Evolutionary conservation across 1,140 invertebrate genomes (phyloP).

Genomic region (Spodoptera frugiperda): DNA sequence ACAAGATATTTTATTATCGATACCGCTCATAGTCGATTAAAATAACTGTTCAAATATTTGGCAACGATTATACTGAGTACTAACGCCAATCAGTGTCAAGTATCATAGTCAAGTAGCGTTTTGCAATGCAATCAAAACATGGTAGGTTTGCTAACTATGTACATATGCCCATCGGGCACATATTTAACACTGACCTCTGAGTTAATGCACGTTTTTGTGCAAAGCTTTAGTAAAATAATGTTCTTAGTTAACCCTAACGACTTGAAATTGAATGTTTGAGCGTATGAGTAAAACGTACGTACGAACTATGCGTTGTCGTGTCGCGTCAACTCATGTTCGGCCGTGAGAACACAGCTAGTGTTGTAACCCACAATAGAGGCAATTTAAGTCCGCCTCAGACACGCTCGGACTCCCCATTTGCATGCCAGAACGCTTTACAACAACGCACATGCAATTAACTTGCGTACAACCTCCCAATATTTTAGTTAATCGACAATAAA

Average conservation of each 20-base stretch:
- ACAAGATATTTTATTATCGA: neutral
- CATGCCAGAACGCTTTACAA: slow-evolving; percentile 54
- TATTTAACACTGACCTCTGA: neutral
- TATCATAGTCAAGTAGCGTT: neutral
- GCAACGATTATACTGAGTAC: neutral
- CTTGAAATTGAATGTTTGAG: slow-evolving; percentile 39
- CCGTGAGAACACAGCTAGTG: slow-evolving; percentile 76
- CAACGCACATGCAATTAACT: slow-evolving; percentile 38
- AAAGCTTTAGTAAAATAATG: neutral
- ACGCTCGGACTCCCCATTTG: slow-evolving; percentile 70
- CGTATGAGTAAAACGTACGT: slow-evolving; percentile 56
- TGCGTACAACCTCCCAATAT: slow-evolving; percentile 28
- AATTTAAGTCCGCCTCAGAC: slow-evolving; percentile 74
- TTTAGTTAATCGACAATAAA: slow-evolving; percentile 6
- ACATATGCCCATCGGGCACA: too few species aligned
- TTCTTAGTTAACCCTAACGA: neutral
- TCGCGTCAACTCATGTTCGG: slow-evolving; percentile 44
- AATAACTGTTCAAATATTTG: slow-evolving; percentile 13
- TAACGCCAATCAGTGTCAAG: neutral
- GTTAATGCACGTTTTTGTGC: neutral
- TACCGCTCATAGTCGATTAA: neutral
- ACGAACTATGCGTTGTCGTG: slow-evolving; percentile 11
- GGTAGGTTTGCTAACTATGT: neutral
- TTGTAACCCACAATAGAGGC: slow-evolving; percentile 71
- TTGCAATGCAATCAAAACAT: too few species aligned